Conservation (phyloP, 2,797 vertebrate genomes). For the Rhadinocentrus ornatus region DNA sequence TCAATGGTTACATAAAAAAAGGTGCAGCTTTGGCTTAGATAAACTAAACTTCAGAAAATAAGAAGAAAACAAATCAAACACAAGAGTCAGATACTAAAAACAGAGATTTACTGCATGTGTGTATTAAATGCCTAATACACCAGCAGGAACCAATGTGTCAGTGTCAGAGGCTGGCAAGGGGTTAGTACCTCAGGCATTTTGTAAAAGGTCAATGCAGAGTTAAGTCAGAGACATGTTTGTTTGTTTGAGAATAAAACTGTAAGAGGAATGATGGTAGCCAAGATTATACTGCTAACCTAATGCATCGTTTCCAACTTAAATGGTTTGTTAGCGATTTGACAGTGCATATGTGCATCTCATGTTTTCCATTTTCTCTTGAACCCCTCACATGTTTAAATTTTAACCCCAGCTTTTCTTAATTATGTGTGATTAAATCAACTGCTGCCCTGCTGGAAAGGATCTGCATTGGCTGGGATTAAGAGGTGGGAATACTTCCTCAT, state of each 20-base stretch:
- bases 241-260: constrained; percentile 54
- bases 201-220: constrained; percentile 73
- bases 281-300: constrained; percentile 6
- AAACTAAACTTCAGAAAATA: constrained; percentile 13
- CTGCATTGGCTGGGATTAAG: constrained; percentile 64
- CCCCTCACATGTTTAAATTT: constrained; percentile 59
- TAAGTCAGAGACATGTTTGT: constrained; percentile 50
- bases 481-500: constrained; percentile 46
- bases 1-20: constrained; percentile 7
- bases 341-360: constrained; percentile 5
- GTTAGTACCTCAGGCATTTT: constrained; percentile 69
- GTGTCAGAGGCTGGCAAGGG: constrained; percentile 67
- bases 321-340: background rate
- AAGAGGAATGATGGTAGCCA: constrained; percentile 36
- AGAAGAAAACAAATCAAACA: constrained; percentile 7
- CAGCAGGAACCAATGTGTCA: constrained; percentile 57
- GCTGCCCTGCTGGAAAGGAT: constrained; percentile 71
- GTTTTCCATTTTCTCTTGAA: constrained; percentile 50
- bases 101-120: constrained; percentile 25
- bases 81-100: constrained; percentile 8
- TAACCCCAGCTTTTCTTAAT: constrained; percentile 70
- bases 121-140: constrained; percentile 39
- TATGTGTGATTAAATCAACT: constrained; percentile 74
- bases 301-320: constrained; percentile 1
- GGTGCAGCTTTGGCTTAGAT: constrained; percentile 7